Base-by-base conservation (phyloP, 2,888 invertebrate genomes). In the Nomada hirtipes region DNA sequence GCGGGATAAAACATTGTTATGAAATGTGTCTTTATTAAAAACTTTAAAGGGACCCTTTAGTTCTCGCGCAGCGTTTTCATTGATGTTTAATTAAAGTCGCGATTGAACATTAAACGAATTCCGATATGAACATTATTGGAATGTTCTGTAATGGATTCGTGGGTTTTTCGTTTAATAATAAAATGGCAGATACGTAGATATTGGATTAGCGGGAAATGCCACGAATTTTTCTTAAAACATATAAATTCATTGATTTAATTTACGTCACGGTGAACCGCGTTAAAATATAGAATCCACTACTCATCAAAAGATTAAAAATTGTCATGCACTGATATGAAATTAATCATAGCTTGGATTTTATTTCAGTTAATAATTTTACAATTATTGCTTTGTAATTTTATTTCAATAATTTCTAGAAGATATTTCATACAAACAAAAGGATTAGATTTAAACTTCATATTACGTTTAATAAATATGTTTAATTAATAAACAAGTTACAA, bases 81-180 rank as follows among this genome's bases (percentile, higher is more conserved):
- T 50, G 47, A 18, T 26, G 47, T 64, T 64, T 64, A 64, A 64
- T 64, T 64, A 64, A 64, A 50, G 47, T 47, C 11, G 64, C 26
- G 47, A 42, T 50, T 13, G 47, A 47, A 64, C 47, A 23, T 47
- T 50, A 18, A 26, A 64, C 23, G 47, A 64, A 64, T 64, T 64
- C 47, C 64, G 26, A 64, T 64, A 64, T 50, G 64, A 64, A 64
- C 47, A 64, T 44, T 26, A 64, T 50, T 26, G 64, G 64, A 26
- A 64, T 20, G 18, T 18, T 18, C 4, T 26, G 15, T 50, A 64
- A 64, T 64, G 64, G 64, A 18, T 50, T 50, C 47, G 47, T 47
- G 18, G 64, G 47, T 26, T 64, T 64, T 64, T 64, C 11, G 47
- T 64, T 64, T 26, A 64, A 64, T 64, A 64, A 64, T 64, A 42